Conservation (phyloP, 1,140 invertebrate genomes). For the Pseudomyrmex sp. region DNA sequence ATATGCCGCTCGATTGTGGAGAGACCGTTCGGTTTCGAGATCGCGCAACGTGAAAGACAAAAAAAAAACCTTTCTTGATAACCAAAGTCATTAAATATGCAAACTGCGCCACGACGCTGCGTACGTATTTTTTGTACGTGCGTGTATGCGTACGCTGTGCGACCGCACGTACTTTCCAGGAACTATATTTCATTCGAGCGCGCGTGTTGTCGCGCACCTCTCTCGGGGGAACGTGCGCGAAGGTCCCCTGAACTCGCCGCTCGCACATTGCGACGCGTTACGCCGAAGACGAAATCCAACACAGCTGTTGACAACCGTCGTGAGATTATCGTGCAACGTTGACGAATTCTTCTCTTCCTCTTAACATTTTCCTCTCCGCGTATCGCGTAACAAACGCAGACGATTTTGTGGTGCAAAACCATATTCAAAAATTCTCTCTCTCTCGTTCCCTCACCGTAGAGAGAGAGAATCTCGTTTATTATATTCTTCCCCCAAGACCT, state of each 20-base stretch:
- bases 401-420: background rate
- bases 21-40: too few relatives aligned
- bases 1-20: too few relatives aligned
- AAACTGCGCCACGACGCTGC: conserved; percentile 22
- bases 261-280: conserved; percentile 20
- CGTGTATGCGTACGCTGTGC: background rate
- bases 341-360: background rate
- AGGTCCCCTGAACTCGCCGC: background rate
- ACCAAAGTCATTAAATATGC: conserved; percentile 64
- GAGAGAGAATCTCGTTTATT: background rate
- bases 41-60: too few relatives aligned
- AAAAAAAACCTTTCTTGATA: conserved; percentile 32
- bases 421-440: too few relatives aligned
- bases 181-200: conserved; percentile 64
- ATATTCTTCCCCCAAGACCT: conserved; percentile 27
- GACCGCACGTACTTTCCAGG: conserved; percentile 53
- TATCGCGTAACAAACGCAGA: too few relatives aligned
- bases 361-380: too few relatives aligned
- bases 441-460: too few relatives aligned
- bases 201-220: conserved; percentile 37
- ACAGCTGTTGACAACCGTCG: background rate
- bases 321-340: background rate
- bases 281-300: background rate
- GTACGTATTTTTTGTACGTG: conserved; percentile 12
- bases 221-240: too few relatives aligned